A percentile compares a stretch with the other conserved stretches of the same genome.
Evolutionary conservation across 1,140 invertebrate genomes (phyloP).

Genomic region (Latrodectus geometricus): DNA sequence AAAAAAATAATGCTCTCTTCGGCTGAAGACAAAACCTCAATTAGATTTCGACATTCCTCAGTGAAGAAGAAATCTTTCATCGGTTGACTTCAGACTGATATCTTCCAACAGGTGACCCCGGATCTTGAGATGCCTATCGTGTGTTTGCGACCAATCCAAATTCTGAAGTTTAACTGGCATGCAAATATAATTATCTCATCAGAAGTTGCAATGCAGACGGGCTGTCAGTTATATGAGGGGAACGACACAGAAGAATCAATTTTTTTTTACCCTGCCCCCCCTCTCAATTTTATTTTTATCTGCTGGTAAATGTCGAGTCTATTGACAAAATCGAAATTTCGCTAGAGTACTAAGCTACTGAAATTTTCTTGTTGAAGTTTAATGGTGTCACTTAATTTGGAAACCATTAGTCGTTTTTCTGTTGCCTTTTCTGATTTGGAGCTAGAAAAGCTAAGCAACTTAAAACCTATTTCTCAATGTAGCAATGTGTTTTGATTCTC

Average conservation of each 20-base stretch:
- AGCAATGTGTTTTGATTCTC: no score
- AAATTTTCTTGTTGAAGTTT: no score
- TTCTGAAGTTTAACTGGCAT: slow-evolving; percentile 23
- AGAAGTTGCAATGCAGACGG: neutral
- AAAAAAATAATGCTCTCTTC: no score
- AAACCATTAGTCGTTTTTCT: no score
- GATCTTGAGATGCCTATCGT: neutral
- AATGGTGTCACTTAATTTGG: no score
- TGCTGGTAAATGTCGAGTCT: no score
- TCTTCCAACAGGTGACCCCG: neutral
- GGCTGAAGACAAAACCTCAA: neutral
- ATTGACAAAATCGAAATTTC: no score
- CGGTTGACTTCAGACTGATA: neutral
- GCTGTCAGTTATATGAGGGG: neutral
- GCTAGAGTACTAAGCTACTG: no score
- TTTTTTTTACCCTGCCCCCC: neutral
- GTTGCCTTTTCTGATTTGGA: no score
- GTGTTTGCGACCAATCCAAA: neutral
- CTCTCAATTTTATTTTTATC: neutral
- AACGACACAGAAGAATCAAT: neutral
- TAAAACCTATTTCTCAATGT: no score
- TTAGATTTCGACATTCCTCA: neutral
- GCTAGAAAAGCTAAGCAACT: no score
- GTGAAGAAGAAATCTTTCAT: neutral
- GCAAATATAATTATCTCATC: slow-evolving; percentile 50